Percentiles rank a stretch among this genome's conserved stretches.
phyloP scores from a whole-genome alignment of 1,140 invertebrate genomes.

The Drosophila equinoxialis region DNA sequence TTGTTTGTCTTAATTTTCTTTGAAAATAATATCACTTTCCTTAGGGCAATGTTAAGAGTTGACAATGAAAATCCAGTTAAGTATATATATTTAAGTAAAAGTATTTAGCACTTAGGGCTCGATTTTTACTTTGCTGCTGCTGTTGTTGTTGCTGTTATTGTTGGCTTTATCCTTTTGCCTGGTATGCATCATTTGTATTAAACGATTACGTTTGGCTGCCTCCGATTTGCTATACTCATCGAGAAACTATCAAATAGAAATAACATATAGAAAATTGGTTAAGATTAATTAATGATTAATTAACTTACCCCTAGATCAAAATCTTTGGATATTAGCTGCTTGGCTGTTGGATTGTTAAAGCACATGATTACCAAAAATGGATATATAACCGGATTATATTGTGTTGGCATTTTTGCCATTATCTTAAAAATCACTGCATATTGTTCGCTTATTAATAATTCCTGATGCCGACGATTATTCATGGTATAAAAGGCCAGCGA shows the following conservation, averaged over 20 bases:
- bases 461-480: constrained; percentile 84
- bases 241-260: constrained; percentile 84
- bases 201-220: constrained; percentile 85
- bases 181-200: constrained; percentile 82
- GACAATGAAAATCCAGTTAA: constrained; percentile 28
- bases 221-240: constrained; percentile 87
- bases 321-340: constrained; percentile 66
- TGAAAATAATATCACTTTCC: constrained; percentile 78
- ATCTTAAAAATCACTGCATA: constrained; percentile 77
- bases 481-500: constrained; percentile 84
- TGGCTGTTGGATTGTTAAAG: constrained; percentile 67
- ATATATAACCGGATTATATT: constrained; percentile 90
- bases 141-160: constrained; percentile 18
- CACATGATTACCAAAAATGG: constrained; percentile 91
- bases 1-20: constrained; percentile 64
- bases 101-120: constrained; percentile 17
- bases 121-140: constrained; percentile 30
- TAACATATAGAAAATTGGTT: not conserved
- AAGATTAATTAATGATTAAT: not conserved
- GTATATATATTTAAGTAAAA: constrained; percentile 13
- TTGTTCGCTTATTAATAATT: constrained; percentile 72
- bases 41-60: constrained; percentile 37
- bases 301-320: constrained; percentile 77
- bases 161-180: constrained; percentile 38
- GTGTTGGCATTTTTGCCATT: constrained; percentile 68